These are phyloP conservation scores for Caenorhabditis sp. DNA, from an alignment of 2,888 invertebrate genomes.

Conservation along the genomic window DNA sequence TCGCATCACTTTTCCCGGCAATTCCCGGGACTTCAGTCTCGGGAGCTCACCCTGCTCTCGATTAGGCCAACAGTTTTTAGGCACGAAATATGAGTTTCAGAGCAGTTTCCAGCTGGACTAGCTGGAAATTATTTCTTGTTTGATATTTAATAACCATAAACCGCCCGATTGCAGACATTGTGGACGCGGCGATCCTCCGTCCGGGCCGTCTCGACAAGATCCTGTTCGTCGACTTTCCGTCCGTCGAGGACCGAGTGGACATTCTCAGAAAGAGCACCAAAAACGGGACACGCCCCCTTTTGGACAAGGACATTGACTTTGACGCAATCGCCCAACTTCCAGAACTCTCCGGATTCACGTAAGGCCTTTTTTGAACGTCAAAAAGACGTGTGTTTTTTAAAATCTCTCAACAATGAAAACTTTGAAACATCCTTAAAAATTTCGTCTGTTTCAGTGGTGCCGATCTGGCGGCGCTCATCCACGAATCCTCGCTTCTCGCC, in stretches of 20 bases:
- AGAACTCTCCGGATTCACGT: slow-evolving; percentile 87
- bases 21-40: no score
- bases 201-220: slow-evolving; percentile 92
- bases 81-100: no score
- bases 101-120: no score
- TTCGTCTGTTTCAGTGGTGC: slow-evolving; percentile 84
- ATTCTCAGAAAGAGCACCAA: slow-evolving; percentile 84
- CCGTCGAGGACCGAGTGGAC: slow-evolving; percentile 87
- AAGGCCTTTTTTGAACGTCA: slow-evolving; percentile 55
- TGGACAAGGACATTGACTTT: slow-evolving; percentile 87
- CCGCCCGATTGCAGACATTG: slow-evolving; percentile 84
- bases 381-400: no score
- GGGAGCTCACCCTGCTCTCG: no score
- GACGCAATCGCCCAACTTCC: slow-evolving; percentile 84
- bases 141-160: no score
- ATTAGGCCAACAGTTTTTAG: no score
- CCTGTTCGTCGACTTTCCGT: slow-evolving; percentile 91
- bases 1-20: no score
- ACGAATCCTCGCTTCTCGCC: slow-evolving; percentile 89
- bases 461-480: slow-evolving; percentile 90
- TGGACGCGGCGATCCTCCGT: slow-evolving; percentile 93
- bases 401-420: no score
- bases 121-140: no score
- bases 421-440: no score
- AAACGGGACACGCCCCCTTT: slow-evolving; percentile 87